phyloP scores from a whole-genome alignment of 2,888 invertebrate genomes.

The Bibio marci region DNA sequence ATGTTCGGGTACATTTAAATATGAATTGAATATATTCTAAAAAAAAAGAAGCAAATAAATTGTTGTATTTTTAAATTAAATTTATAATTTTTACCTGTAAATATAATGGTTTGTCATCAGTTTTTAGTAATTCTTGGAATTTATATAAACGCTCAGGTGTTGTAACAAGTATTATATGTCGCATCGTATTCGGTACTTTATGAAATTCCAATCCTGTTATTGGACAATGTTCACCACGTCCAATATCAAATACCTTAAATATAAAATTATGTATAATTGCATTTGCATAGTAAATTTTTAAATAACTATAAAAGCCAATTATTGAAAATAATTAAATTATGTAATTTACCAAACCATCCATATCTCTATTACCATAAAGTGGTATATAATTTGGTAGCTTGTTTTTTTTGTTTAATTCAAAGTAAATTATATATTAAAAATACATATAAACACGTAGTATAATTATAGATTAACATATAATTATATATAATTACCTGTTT shows the following conservation, averaged over 20 bases:
- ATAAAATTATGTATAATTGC: slow-evolving; percentile 10
- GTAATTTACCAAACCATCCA: slow-evolving; percentile 52
- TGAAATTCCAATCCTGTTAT: slow-evolving; percentile 82
- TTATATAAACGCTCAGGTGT: slow-evolving; percentile 74
- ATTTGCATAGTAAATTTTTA: slow-evolving; percentile 3
- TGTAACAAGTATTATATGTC: slow-evolving; percentile 68
- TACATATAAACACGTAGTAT: slow-evolving; percentile 1
- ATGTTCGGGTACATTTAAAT: slow-evolving; percentile 50
- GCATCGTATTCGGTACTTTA: slow-evolving; percentile 48
- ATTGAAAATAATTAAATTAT: slow-evolving; percentile 1
- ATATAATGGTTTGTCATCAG: slow-evolving; percentile 57
- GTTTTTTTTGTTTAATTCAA: slow-evolving; percentile 12
- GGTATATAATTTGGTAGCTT: slow-evolving; percentile 64
- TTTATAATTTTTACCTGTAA: slow-evolving; percentile 16
- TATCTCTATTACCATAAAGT: slow-evolving; percentile 53
- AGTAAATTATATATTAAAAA: slow-evolving; percentile 10
- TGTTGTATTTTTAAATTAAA: neutral
- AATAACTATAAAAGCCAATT: neutral
- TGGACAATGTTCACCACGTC: slow-evolving; percentile 55
- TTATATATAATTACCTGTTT: slow-evolving; percentile 49
- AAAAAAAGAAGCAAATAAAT: too few species aligned
- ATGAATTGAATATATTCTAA: slow-evolving; percentile 60
- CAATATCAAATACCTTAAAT: slow-evolving; percentile 69
- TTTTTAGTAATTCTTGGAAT: slow-evolving; percentile 60
- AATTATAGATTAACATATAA: neutral